These are phyloP conservation scores for Sinella curviseta DNA, from an alignment of 1,140 invertebrate species.

Conservation along the genomic window DNA sequence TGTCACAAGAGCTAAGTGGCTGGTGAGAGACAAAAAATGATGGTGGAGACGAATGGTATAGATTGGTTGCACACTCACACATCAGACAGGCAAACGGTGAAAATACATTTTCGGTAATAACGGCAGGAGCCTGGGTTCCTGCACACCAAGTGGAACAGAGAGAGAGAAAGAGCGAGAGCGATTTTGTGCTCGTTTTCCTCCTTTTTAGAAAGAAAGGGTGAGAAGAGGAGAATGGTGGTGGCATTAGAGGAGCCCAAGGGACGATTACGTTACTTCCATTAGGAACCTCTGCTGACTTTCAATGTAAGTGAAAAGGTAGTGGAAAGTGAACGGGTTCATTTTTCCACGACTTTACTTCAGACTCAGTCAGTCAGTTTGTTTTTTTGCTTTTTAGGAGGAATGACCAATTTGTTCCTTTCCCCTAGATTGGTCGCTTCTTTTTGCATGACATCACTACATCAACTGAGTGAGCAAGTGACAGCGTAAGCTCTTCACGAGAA, in stretches of 20 bases:
- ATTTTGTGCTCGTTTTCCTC: slow-evolving; percentile 1
- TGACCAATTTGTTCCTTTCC: slow-evolving; percentile 8
- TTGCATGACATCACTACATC: slow-evolving; percentile 16
- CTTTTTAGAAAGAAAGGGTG: not conserved
- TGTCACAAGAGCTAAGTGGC: slow-evolving; percentile 5
- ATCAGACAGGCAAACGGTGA: not conserved
- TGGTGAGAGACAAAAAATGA: slow-evolving; percentile 13
- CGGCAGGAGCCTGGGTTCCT: not conserved
- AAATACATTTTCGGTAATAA: not conserved
- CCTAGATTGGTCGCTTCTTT: not conserved
- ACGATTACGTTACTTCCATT: slow-evolving; percentile 25
- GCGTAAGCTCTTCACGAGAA: too few species aligned
- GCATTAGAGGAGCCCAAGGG: slow-evolving; percentile 1
- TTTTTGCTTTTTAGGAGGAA: not conserved
- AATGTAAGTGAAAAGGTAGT: slow-evolving; percentile 4
- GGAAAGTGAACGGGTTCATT: slow-evolving; percentile 11
- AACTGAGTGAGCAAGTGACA: too few species aligned
- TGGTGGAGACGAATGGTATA: not conserved
- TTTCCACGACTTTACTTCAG: not conserved
- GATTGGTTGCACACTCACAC: not conserved
- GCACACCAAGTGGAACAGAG: not conserved
- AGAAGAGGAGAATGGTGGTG: not conserved
- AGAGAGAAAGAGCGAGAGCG: not conserved
- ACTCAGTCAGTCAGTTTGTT: not conserved
- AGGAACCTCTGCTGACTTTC: slow-evolving; percentile 1